phyloP scores from a whole-genome alignment of 2,113 vertebrate species.

The Setophaga petechia region DNA sequence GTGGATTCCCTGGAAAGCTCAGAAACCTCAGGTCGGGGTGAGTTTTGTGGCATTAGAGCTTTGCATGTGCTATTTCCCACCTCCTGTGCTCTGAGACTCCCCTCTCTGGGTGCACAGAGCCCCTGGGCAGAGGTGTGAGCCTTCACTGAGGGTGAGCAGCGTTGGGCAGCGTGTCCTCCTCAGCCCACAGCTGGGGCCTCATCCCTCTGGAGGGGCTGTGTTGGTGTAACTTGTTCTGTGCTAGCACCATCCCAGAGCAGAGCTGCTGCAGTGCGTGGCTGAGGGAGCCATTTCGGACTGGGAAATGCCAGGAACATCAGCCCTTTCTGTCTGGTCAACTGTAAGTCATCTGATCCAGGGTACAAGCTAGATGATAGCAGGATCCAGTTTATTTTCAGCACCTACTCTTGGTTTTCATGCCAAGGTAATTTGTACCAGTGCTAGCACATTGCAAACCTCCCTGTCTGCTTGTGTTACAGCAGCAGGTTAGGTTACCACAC shows the following conservation, averaged over 20 bases:
- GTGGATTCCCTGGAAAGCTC: constrained; percentile 95
- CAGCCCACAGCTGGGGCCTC: neutral
- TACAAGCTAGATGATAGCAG: neutral
- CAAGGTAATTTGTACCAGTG: constrained; percentile 30
- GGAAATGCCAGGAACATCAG: neutral
- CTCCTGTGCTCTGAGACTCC: neutral
- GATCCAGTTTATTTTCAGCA: constrained; percentile 43
- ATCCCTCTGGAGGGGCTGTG: neutral
- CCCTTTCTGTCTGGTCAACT: constrained; percentile 6
- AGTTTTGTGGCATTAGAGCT: constrained; percentile 34
- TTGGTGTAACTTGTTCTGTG: constrained; percentile 1
- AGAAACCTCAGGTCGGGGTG: constrained; percentile 88
- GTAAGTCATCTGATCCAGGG: constrained; percentile 49
- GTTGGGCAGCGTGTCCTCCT: neutral
- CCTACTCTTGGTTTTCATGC: neutral
- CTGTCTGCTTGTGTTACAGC: neutral
- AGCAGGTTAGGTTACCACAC: neutral
- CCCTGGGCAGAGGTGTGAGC: neutral
- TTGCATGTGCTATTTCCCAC: constrained; percentile 17
- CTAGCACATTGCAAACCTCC: neutral
- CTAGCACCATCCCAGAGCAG: neutral
- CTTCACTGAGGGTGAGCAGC: neutral
- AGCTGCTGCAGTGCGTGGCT: neutral
- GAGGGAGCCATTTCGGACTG: neutral
- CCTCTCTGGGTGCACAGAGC: neutral